Base-by-base conservation (phyloP, 2,888 invertebrate species). In the Athetis lepigone region DNA sequence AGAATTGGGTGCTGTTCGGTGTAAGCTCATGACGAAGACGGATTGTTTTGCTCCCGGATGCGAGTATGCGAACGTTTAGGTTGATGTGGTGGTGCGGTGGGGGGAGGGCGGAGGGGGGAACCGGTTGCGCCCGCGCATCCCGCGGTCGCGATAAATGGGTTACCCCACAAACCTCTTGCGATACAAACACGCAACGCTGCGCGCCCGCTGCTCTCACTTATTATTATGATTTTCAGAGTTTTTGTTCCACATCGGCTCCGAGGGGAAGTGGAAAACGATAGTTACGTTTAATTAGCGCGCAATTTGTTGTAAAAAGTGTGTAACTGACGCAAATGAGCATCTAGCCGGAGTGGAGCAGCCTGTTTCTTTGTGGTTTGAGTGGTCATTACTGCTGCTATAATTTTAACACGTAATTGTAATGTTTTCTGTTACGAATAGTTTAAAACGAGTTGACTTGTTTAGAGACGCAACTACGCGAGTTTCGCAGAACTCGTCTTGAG, bases 121-220 rank as follows among this genome's bases (percentile, higher is more conserved):
- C 92, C 92, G 93, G 93, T 92, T 86, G 87, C 87, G 83, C 70
- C 58, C 77, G 80, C 81, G 79, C 85, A 83, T 84, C 86, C 89
- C 89, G 87, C 88, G 84, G 83, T 86, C 79, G 89, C 90, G 83
- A 83, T 91, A 94, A 93, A 94, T 94, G 91, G 94, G 94, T 94
- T 94, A 92, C 92, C 93, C 94, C 91, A 94, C 93, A 94, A 87
- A 94, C 94, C 94, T 92, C 93, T 91, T 94, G 92, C 88, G 88
- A 91, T 90, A 93, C 86, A 92, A 89, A 93, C 88, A 82, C 77
- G 72, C 66, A 71, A 75, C 77, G 75, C 72, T 71, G 76, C 66
- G 52, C 75, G 66, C 52, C 72, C 49, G 51, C 25, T 70, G 69
- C 75, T 57, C 56, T 60, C 73, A 61, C 60, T 61, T 70, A 66